Evolutionary conservation across 2,888 invertebrate genomes (phyloP), one percentile per base, ranked within the genome.

Genomic region (Tinea semifulvella): DNA sequence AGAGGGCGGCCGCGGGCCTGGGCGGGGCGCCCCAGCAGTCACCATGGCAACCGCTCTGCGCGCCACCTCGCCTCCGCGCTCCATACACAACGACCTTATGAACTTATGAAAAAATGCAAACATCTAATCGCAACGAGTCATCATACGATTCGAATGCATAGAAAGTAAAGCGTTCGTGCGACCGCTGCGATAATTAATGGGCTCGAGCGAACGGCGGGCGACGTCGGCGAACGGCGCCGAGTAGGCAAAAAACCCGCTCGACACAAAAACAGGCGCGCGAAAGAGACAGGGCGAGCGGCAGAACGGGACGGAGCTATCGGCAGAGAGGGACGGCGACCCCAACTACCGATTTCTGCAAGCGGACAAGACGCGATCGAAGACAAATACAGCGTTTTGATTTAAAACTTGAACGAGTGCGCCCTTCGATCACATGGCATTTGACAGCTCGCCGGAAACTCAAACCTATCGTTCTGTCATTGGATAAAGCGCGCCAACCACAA

Each of bases 361-460:
- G n/a, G n/a, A n/a, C n/a, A n/a, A n/a, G n/a, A n/a, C n/a, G n/a
- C n/a, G n/a, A 36, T 36, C 36, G 36, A 36, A 36, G 36, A 36
- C 36, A 36, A 36, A 36, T 36, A 71, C 70, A 67, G 71, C 73
- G 73, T 68, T 76, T 76, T 75, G 74, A 77, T 77, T 80, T 80
- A 79, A 76, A 76, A 77, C 76, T 69, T 63, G 54, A 62, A 63
- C 61, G 68, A 77, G 69, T 75, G 76, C 70, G 76, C 80, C 80
- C 80, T 80, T 80, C 76, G 77, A 79, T 79, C 80, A 80, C 76
- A 79, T 80, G 80, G 77, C 71, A 74, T 77, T 77, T 80, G 80
- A 80, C 80, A 80, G 80, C 63, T 76, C 74, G 67, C 65, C 73
- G 75, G 75, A 74, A 75, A 27, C 26, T 26, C 16, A 27, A 26